Evolutionary conservation across 2,888 invertebrate genomes (phyloP).

Genomic region (Boloria euphrosyne): DNA sequence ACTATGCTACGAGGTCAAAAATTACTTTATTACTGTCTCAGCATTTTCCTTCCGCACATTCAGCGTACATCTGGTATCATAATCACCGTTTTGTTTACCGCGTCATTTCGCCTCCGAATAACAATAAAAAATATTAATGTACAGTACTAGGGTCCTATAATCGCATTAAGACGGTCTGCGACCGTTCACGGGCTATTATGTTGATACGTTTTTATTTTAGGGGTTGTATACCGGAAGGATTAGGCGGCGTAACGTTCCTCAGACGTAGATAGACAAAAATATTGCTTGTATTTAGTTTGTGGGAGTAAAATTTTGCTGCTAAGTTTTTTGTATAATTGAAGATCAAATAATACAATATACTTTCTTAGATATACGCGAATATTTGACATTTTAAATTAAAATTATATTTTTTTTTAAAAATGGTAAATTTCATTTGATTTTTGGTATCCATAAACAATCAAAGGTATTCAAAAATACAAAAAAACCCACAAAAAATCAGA

Average conservation of each 20-base stretch:
- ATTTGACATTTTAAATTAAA: too few species aligned
- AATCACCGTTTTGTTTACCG: slow-evolving; percentile 72
- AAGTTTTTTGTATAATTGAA: too few species aligned
- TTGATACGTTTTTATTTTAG: slow-evolving; percentile 69
- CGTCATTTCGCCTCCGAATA: slow-evolving; percentile 66
- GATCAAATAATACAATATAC: too few species aligned
- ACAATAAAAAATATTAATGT: slow-evolving; percentile 80
- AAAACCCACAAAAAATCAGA: neutral
- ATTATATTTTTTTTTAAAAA: too few species aligned
- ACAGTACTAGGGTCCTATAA: slow-evolving; percentile 58
- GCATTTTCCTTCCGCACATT: slow-evolving; percentile 25
- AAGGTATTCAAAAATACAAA: neutral
- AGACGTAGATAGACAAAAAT: neutral
- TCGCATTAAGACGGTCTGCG: slow-evolving; percentile 70
- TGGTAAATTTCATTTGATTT: neutral
- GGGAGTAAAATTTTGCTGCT: too few species aligned
- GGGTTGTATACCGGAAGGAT: slow-evolving; percentile 60
- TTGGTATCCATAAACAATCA: neutral
- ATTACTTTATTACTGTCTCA: slow-evolving; percentile 13
- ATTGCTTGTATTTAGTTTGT: neutral
- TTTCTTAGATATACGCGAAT: too few species aligned
- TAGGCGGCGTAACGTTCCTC: slow-evolving; percentile 38
- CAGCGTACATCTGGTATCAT: slow-evolving; percentile 57
- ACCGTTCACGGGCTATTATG: slow-evolving; percentile 77
- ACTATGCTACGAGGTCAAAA: neutral